Percentiles rank a stretch among this genome's conserved stretches.
phyloP scores from a whole-genome alignment of 2,113 vertebrate species.

The Cinclus mexicanus region DNA sequence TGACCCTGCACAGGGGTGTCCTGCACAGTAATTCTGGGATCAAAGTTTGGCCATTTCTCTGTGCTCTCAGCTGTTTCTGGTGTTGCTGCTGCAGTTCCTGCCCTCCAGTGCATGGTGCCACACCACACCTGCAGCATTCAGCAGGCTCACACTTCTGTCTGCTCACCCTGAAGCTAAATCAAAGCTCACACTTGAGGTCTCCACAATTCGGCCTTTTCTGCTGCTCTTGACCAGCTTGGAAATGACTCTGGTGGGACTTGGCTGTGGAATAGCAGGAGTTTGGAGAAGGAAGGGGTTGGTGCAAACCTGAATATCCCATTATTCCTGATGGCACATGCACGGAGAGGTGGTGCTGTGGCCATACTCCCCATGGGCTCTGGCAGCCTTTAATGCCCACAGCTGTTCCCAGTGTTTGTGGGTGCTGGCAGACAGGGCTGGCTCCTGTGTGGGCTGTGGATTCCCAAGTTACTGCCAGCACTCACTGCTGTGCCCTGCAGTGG shows the following conservation, averaged over 20 bases:
- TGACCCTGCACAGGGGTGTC: not conserved
- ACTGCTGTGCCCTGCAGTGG: not conserved
- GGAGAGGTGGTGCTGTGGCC: not conserved
- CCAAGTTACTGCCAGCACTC: not conserved
- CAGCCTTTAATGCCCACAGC: not conserved
- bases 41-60: not conserved
- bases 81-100: not conserved
- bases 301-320: not conserved
- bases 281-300: not conserved
- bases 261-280: not conserved
- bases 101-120: not conserved
- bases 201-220: not conserved
- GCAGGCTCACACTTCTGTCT: not conserved
- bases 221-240: not conserved
- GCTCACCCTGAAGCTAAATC: not conserved
- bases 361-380: rapidly evolving
- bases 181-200: not conserved
- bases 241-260: not conserved
- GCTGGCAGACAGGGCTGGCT: not conserved
- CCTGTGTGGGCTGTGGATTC: not conserved
- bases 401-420: not conserved
- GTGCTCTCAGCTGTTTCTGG: not conserved
- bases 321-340: not conserved
- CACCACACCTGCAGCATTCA: not conserved
- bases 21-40: not conserved